Conservation (phyloP, 2,797 vertebrate species). For the Spinus pinus region DNA sequence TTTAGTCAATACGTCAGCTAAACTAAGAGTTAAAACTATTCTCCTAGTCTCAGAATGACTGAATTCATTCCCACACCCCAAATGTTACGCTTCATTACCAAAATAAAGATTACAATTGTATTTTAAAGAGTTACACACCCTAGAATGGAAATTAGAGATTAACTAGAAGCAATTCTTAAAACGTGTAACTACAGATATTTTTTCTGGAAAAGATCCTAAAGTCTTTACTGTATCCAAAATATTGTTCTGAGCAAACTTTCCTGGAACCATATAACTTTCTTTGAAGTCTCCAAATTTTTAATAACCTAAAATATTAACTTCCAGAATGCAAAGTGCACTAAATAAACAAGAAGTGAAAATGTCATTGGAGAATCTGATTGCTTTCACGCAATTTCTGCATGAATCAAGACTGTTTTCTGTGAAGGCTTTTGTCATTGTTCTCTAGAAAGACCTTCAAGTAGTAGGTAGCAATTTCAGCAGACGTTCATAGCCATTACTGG, state of each 20-base stretch:
- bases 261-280: neutral
- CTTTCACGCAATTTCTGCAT: neutral
- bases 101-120: neutral
- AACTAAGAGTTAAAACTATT: neutral
- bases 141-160: neutral
- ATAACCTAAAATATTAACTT: neutral
- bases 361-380: neutral
- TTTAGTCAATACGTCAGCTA: neutral
- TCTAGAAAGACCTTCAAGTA: neutral
- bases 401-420: neutral
- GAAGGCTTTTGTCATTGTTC: neutral
- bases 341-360: neutral
- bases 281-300: neutral
- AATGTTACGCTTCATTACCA: neutral
- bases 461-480: neutral
- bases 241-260: neutral
- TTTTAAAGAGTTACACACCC: neutral
- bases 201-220: neutral
- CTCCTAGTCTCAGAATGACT: neutral
- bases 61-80: neutral
- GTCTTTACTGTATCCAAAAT: neutral
- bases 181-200: neutral
- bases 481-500: neutral
- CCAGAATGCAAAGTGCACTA: neutral
- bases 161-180: neutral